A percentile compares a stretch with the other conserved stretches of the same genome.
Evolutionary conservation across 2,888 invertebrate species (phyloP).

Genomic region (Melieria picta): DNA sequence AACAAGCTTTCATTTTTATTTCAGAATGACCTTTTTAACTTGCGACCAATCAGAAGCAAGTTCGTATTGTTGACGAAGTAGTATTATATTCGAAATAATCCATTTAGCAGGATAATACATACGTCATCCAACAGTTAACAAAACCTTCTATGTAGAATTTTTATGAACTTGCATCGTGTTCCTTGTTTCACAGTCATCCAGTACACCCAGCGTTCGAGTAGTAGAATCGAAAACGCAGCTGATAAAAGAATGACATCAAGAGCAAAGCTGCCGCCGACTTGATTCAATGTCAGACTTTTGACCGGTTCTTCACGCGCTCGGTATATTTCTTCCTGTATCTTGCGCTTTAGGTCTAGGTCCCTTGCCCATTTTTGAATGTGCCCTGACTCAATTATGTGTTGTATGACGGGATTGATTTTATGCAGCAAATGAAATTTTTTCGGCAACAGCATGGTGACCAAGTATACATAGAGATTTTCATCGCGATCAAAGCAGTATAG

Average conservation of each 20-base stretch:
- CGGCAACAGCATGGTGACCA: conserved; percentile 60
- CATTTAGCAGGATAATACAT: too few species aligned
- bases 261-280: conserved; percentile 55
- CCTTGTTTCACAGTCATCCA: conserved; percentile 43
- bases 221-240: conserved; percentile 46
- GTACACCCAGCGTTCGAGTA: conserved; percentile 47
- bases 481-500: conserved; percentile 62
- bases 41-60: too few species aligned
- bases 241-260: conserved; percentile 46
- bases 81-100: too few species aligned
- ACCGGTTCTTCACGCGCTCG: conserved; percentile 47
- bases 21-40: too few species aligned
- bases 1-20: too few species aligned
- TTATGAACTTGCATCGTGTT: conserved; percentile 47
- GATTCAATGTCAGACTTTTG: conserved; percentile 50
- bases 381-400: conserved; percentile 62
- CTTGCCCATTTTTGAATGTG: conserved; percentile 63
- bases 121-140: conserved; percentile 3
- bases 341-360: conserved; percentile 57
- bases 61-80: too few species aligned
- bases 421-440: conserved; percentile 61
- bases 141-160: conserved; percentile 49
- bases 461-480: conserved; percentile 62
- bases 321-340: conserved; percentile 51
- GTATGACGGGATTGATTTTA: conserved; percentile 61